phyloP scores from a whole-genome alignment of 92 coral and sea anemone genomes.

The Phymanthus crucifer region DNA sequence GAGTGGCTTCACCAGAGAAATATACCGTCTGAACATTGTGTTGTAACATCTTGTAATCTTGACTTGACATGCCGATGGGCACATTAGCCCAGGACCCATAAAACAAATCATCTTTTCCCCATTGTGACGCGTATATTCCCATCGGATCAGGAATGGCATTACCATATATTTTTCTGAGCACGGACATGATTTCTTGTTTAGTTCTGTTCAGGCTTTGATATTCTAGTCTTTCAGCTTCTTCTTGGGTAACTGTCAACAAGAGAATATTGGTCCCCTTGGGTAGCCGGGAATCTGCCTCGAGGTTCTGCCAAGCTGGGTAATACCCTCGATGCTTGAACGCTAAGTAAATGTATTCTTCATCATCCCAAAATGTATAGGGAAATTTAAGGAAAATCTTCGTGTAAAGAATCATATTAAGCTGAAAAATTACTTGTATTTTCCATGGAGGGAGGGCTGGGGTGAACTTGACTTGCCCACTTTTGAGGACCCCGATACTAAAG shows the following conservation, averaged over 20 bases:
- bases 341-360: slow-evolving; percentile 70
- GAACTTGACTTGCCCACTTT: slow-evolving; percentile 58
- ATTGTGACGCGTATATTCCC: slow-evolving; percentile 62
- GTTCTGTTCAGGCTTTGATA: slow-evolving; percentile 60
- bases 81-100: slow-evolving; percentile 78
- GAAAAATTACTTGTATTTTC: slow-evolving; percentile 75
- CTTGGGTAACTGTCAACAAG: slow-evolving; percentile 77
- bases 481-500: slow-evolving; percentile 83
- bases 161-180: slow-evolving; percentile 68
- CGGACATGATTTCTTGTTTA: slow-evolving; percentile 70
- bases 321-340: slow-evolving; percentile 78
- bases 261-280: slow-evolving; percentile 87
- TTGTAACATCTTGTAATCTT: slow-evolving; percentile 62
- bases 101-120: slow-evolving; percentile 69
- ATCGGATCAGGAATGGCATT: slow-evolving; percentile 59
- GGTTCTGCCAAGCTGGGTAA: slow-evolving; percentile 70
- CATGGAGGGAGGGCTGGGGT: slow-evolving; percentile 64
- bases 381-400: slow-evolving; percentile 86
- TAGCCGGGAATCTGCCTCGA: slow-evolving; percentile 67
- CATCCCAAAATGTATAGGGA: slow-evolving; percentile 80
- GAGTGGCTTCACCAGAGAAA: slow-evolving; percentile 85
- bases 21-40: slow-evolving; percentile 53
- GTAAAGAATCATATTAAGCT: slow-evolving; percentile 77
- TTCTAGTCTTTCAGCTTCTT: slow-evolving; percentile 71
- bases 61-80: slow-evolving; percentile 67